These are phyloP conservation scores for Streblospio benedicti DNA, from an alignment of 1,140 invertebrate genomes.

Conservation along the genomic window DNA sequence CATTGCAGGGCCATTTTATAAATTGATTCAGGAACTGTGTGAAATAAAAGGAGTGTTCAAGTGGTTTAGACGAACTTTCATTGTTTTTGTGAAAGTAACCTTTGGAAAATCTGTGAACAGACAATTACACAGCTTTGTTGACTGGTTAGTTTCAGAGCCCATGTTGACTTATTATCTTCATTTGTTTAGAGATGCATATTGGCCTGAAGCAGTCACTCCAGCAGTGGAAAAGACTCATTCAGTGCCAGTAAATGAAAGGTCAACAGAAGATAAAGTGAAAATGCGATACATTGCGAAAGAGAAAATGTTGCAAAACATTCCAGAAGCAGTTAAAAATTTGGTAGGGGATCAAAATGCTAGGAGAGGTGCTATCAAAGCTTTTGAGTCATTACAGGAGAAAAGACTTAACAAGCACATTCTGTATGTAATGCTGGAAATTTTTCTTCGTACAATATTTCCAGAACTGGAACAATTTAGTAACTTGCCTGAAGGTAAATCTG, in stretches of 20 bases:
- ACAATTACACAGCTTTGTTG: constrained; percentile 77
- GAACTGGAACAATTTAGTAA: too few species aligned
- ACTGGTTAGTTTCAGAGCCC: constrained; percentile 77
- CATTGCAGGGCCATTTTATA: constrained; percentile 79
- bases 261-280: constrained; percentile 61
- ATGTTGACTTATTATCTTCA: constrained; percentile 83
- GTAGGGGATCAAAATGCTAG: constrained; percentile 76
- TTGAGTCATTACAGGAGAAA: constrained; percentile 75
- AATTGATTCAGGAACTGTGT: constrained; percentile 76
- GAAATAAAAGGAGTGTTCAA: constrained; percentile 79
- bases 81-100: constrained; percentile 83
- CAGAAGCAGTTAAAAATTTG: constrained; percentile 68
- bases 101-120: constrained; percentile 84
- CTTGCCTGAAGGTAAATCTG: too few species aligned
- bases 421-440: too few species aligned
- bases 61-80: constrained; percentile 74
- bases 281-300: constrained; percentile 46
- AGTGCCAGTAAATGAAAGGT: constrained; percentile 50
- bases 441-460: too few species aligned
- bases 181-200: constrained; percentile 73
- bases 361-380: constrained; percentile 73
- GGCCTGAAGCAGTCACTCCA: too few species aligned
- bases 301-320: constrained; percentile 43
- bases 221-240: constrained; percentile 63
- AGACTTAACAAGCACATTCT: constrained; percentile 82